Percentiles rank a stretch among this genome's conserved stretches.
Conservation (phyloP, 2,888 invertebrate genomes). For the Chrysolina americana region DNA sequence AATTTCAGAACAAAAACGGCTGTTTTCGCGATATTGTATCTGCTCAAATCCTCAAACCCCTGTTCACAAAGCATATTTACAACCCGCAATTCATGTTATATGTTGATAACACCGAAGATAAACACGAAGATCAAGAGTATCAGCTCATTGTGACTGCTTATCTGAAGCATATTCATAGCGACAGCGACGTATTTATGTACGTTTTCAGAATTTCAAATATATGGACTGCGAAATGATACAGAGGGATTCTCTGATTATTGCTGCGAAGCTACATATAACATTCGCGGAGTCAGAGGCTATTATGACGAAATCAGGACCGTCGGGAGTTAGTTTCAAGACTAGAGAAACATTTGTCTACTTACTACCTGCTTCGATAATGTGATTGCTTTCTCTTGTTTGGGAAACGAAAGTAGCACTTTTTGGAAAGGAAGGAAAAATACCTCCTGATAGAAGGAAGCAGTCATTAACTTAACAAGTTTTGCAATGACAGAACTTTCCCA, state of each 20-base stretch:
- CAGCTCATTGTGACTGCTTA: background rate
- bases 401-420: too few relatives aligned
- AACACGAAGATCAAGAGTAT: background rate
- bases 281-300: too few relatives aligned
- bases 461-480: too few relatives aligned
- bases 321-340: too few relatives aligned
- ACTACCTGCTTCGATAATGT: too few relatives aligned
- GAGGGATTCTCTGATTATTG: background rate
- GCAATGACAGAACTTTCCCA: too few relatives aligned
- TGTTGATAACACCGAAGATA: background rate
- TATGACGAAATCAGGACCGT: too few relatives aligned
- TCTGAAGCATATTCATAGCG: background rate
- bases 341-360: too few relatives aligned
- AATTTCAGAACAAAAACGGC: background rate
- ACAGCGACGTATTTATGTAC: background rate
- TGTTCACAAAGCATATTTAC: background rate
- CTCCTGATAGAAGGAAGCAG: too few relatives aligned
- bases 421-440: too few relatives aligned
- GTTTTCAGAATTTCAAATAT: background rate
- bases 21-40: background rate
- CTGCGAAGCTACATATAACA: background rate
- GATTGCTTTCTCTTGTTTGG: too few relatives aligned
- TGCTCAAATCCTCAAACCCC: background rate
- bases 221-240: background rate
- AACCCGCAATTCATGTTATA: background rate